Percentiles rank a stretch among this genome's conserved stretches.
phyloP scores from a whole-genome alignment of 92 coral and sea anemone genomes.

The Anthopleura xanthogrammica region DNA sequence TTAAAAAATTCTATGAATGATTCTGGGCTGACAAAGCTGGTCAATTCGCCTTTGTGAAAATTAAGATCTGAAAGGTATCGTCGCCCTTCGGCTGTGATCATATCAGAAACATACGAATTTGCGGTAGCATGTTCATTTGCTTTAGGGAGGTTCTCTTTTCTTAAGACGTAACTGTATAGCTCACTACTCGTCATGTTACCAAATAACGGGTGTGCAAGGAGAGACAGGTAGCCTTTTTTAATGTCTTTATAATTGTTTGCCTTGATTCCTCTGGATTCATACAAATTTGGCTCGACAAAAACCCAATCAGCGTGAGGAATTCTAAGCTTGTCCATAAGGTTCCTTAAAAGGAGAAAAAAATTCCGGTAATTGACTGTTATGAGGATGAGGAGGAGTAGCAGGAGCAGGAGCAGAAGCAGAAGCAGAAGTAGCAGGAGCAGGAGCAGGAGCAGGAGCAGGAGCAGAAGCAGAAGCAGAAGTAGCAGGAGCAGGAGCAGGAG shows the following conservation, averaged over 20 bases:
- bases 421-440: no score
- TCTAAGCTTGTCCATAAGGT: constrained; percentile 49
- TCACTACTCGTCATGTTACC: constrained; percentile 63
- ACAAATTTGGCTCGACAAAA: constrained; percentile 44
- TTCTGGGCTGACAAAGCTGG: constrained; percentile 53
- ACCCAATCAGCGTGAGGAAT: constrained; percentile 50
- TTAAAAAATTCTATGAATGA: constrained; percentile 46
- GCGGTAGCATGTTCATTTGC: constrained; percentile 46
- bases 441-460: no score
- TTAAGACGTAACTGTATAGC: constrained; percentile 41
- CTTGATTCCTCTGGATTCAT: constrained; percentile 60
- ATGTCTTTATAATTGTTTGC: constrained; percentile 40
- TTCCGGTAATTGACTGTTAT: not conserved
- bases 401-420: no score
- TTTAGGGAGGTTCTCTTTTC: constrained; percentile 40
- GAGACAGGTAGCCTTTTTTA: constrained; percentile 57
- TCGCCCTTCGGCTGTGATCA: constrained; percentile 61
- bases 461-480: no score
- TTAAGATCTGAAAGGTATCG: constrained; percentile 58
- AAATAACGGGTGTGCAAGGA: constrained; percentile 40
- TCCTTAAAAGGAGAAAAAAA: constrained; percentile 20
- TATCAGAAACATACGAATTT: constrained; percentile 48
- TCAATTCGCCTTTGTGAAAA: constrained; percentile 62
- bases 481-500: no score
- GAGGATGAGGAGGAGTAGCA: not conserved